These are phyloP conservation scores for Philonicus albiceps DNA, from an alignment of 2,888 invertebrate genomes.

Conservation along the genomic window DNA sequence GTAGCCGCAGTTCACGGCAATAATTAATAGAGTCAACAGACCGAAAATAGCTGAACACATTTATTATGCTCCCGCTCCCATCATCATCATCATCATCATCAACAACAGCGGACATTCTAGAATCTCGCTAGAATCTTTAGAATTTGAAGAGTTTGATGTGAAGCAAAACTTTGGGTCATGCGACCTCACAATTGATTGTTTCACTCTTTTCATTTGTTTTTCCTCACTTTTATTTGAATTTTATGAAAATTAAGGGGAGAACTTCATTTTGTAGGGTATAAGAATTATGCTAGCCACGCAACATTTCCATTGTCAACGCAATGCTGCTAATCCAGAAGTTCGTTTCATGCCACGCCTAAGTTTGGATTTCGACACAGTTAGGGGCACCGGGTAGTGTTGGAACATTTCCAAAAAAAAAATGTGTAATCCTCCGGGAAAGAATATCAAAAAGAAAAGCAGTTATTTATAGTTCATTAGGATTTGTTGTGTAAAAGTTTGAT, in stretches of 20 bases:
- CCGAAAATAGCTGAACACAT: constrained; percentile 1
- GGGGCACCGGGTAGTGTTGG: background rate
- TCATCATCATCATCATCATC: background rate
- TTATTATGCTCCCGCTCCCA: background rate
- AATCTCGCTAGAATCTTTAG: no score
- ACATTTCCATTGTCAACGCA: background rate
- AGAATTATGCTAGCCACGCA: background rate
- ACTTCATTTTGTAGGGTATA: background rate
- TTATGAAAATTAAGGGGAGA: background rate
- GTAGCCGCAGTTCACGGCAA: background rate
- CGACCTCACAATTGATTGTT: background rate
- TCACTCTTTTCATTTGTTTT: background rate
- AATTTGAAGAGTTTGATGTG: background rate
- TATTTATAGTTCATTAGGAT: constrained; percentile 30
- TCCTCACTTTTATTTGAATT: background rate
- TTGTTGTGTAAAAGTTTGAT: background rate
- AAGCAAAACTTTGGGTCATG: background rate
- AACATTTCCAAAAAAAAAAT: constrained; percentile 12
- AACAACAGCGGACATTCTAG: background rate
- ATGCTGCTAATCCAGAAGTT: background rate
- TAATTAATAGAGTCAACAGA: constrained; percentile 30
- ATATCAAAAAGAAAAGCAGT: constrained; percentile 4
- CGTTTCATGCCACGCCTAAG: constrained; percentile 8
- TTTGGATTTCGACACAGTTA: background rate
- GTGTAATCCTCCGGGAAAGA: background rate